A percentile compares a stretch with the other conserved stretches of the same genome.
Conservation (phyloP, 2,113 vertebrate genomes). For the Apodemus speciosus region DNA sequence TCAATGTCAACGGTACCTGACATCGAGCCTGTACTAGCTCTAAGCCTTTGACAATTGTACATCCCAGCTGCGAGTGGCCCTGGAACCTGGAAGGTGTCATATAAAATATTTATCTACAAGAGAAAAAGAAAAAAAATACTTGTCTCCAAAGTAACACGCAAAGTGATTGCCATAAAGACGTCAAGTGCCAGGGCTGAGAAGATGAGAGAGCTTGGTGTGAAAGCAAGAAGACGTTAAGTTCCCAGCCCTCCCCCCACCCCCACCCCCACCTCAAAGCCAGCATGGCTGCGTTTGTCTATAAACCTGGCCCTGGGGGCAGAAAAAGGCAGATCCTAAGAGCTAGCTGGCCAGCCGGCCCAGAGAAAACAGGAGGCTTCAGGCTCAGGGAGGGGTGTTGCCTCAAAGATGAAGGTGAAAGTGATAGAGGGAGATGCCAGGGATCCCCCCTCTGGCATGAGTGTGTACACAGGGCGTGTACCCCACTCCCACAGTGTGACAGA, state of each 20-base stretch:
- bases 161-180: neutral
- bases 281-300: neutral
- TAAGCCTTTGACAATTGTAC: neutral
- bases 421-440: accelerated
- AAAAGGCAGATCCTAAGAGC: too few species aligned
- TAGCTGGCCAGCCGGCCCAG: neutral
- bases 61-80: neutral
- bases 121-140: slow-evolving; percentile 18
- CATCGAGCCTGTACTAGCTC: neutral
- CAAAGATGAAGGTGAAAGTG: neutral
- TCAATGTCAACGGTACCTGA: neutral
- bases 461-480: neutral
- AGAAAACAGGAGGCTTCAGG: neutral
- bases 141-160: neutral
- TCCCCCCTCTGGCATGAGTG: too few species aligned
- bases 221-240: neutral
- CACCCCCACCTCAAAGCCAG: neutral
- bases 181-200: too few species aligned
- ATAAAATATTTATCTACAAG: slow-evolving; percentile 5
- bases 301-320: neutral
- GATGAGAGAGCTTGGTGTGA: neutral
- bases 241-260: neutral
- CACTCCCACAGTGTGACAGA: neutral
- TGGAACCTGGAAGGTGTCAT: neutral
- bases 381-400: neutral